These are phyloP conservation scores for Oncorhynchus clarkii DNA, from an alignment of 2,113 vertebrate genomes.

Conservation along the genomic window DNA sequence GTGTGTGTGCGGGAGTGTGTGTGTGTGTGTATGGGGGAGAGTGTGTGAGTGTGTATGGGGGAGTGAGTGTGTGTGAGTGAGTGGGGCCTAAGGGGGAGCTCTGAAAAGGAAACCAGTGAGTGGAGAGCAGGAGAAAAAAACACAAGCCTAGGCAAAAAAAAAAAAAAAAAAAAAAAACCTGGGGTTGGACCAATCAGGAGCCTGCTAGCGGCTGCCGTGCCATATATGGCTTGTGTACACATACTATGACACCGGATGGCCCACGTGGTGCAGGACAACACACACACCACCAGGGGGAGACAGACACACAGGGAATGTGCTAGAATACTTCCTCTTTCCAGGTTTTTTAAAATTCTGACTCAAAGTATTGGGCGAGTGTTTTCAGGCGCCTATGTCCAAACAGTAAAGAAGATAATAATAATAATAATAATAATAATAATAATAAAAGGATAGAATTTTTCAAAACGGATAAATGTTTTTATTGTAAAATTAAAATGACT, in stretches of 20 bases:
- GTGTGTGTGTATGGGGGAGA: too few relatives aligned
- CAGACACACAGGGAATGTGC: neutral
- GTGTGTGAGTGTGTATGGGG: too few relatives aligned
- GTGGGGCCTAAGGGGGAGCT: conserved; percentile 47
- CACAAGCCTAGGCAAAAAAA: conserved; percentile 65
- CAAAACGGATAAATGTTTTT: too few relatives aligned
- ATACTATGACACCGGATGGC: conserved; percentile 52
- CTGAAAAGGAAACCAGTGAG: conserved; percentile 80
- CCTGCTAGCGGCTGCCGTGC: conserved; percentile 73
- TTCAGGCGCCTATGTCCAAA: too few relatives aligned
- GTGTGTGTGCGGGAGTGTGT: conserved; percentile 14
- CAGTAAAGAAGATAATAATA: too few relatives aligned
- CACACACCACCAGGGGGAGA: conserved; percentile 50
- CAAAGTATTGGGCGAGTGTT: too few relatives aligned
- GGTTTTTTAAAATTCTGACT: neutral
- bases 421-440: too few relatives aligned
- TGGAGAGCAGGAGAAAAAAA: conserved; percentile 53
- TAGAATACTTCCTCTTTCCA: neutral
- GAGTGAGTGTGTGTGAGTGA: conserved; percentile 2
- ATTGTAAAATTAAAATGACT: too few relatives aligned
- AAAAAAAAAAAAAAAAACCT: conserved; percentile 70
- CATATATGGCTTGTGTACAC: conserved; percentile 83
- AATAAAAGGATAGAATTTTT: too few relatives aligned
- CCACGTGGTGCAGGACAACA: conserved; percentile 27
- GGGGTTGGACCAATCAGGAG: conserved; percentile 76